Conservation (phyloP, 2,888 invertebrate species). For the Drosophila mimica region DNA sequence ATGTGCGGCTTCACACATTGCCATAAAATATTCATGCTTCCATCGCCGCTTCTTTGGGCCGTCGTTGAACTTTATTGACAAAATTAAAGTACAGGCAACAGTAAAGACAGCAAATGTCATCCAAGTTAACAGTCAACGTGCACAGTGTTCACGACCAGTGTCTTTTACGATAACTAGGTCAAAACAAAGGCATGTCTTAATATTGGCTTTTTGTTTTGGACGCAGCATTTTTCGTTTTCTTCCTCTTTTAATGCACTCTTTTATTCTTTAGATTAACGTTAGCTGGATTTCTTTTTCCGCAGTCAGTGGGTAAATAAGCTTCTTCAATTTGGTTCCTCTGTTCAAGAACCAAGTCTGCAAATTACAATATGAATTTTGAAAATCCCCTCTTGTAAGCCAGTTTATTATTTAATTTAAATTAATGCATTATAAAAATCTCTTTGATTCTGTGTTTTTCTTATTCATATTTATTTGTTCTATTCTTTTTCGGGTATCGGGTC, state of each 20-base stretch:
- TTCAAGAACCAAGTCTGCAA: background rate
- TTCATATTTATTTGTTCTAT: background rate
- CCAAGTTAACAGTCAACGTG: background rate
- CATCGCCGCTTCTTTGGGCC: constrained; percentile 38
- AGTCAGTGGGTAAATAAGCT: background rate
- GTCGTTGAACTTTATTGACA: constrained; percentile 34
- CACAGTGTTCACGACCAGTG: background rate
- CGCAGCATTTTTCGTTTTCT: background rate
- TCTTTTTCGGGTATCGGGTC: background rate
- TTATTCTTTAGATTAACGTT: background rate
- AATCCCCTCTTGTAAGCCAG: background rate
- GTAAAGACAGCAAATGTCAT: background rate
- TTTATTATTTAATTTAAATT: background rate
- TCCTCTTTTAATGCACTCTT: background rate
- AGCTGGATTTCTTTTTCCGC: background rate
- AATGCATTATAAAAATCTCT: background rate
- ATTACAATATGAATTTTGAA: background rate
- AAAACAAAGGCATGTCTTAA: background rate
- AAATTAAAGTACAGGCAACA: constrained; percentile 23
- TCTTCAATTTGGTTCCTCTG: background rate
- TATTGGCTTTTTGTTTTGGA: background rate
- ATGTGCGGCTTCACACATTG: constrained; percentile 77
- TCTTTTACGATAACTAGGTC: background rate
- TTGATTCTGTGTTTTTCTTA: background rate
- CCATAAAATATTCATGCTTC: constrained; percentile 67